phyloP scores from a whole-genome alignment of 2,113 vertebrate genomes.

The Thomomys bottae region DNA sequence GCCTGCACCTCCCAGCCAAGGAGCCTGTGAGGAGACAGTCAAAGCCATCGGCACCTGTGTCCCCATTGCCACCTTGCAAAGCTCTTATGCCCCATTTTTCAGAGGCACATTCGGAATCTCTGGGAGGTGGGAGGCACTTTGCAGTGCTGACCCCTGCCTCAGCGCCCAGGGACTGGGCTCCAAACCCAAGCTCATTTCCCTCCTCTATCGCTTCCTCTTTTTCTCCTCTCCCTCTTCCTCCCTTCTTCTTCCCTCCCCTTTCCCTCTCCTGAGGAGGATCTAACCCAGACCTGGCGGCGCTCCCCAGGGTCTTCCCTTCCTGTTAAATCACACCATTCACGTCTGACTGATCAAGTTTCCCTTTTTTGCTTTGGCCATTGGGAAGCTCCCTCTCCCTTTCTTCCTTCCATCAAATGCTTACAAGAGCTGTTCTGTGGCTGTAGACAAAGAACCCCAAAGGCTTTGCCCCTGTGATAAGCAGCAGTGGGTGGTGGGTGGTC shows the following conservation, averaged over 20 bases:
- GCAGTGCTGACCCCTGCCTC: not conserved
- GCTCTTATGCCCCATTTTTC: not conserved
- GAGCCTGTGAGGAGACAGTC: rapidly evolving
- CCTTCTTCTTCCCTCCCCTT: too few relatives aligned
- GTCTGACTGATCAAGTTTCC: not conserved
- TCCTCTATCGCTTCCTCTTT: too few relatives aligned
- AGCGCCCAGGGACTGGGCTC: not conserved
- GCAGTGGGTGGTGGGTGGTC: not conserved
- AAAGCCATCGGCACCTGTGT: rapidly evolving
- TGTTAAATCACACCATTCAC: not conserved
- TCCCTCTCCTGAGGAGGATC: too few relatives aligned
- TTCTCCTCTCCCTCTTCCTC: too few relatives aligned
- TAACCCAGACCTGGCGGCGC: not conserved
- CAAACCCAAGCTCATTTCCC: not conserved
- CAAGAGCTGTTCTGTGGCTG: too few relatives aligned
- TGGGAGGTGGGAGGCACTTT: not conserved
- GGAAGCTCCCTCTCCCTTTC: constrained; percentile 34
- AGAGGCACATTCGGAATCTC: not conserved
- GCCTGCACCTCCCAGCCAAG: rapidly evolving
- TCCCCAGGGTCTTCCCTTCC: not conserved
- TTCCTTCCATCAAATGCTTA: not conserved
- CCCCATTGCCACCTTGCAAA: not conserved
- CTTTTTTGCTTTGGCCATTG: constrained; percentile 54
- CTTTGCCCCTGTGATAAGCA: rapidly evolving
- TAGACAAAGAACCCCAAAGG: not conserved